phyloP scores from a whole-genome alignment of 2,797 vertebrate genomes.

The Cossypha niveicapilla region DNA sequence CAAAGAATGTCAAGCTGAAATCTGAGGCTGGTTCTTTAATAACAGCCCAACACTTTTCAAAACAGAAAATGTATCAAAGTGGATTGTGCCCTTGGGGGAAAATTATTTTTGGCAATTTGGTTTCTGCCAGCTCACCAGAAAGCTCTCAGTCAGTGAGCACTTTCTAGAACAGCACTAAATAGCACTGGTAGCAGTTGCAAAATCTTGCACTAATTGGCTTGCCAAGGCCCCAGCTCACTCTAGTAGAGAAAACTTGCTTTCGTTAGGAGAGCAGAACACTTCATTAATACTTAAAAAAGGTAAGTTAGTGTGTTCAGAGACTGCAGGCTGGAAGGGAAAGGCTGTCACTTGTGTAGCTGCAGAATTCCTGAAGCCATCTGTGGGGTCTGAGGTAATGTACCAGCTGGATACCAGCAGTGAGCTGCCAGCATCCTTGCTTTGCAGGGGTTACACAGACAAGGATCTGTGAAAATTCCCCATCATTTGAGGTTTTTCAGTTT shows the following conservation, averaged over 20 bases:
- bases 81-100: neutral
- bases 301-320: neutral
- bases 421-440: neutral
- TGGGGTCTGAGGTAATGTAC: neutral
- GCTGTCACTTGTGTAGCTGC: neutral
- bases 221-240: neutral
- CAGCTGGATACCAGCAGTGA: neutral
- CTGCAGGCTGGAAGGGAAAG: neutral
- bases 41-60: neutral
- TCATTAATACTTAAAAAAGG: neutral
- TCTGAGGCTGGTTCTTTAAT: neutral
- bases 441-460: neutral
- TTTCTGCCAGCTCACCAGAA: neutral
- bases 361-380: neutral
- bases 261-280: neutral
- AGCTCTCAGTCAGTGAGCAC: neutral
- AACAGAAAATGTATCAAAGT: neutral
- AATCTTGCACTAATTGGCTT: neutral
- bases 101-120: neutral
- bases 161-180: neutral
- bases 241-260: neutral
- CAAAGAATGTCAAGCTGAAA: neutral
- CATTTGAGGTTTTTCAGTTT: neutral
- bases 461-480: neutral
- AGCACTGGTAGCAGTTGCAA: neutral